Percentiles rank a stretch among this genome's conserved stretches.
Conservation (phyloP, 2,888 invertebrate species). For the Pilophorus perplexus region DNA sequence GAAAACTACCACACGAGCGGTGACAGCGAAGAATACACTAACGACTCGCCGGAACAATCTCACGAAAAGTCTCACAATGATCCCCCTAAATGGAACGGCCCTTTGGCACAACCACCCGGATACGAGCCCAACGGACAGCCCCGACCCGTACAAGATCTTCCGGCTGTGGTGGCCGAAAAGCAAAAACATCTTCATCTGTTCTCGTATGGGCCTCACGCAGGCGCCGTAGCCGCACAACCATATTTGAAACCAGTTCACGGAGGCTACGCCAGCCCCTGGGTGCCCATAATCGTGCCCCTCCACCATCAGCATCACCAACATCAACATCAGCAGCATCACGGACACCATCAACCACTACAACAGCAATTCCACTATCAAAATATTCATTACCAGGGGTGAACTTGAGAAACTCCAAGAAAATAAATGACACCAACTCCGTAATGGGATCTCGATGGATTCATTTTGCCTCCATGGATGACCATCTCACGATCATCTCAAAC, state of each 20-base stretch:
- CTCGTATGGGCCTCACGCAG: slow-evolving; percentile 29
- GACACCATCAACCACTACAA: background rate
- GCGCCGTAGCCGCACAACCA: slow-evolving; percentile 16
- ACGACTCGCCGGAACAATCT: background rate
- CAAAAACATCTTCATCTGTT: slow-evolving; percentile 44
- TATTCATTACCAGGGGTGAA: no score
- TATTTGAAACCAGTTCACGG: background rate
- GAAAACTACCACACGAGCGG: slow-evolving; percentile 7
- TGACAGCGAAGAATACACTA: background rate
- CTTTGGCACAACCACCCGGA: slow-evolving; percentile 43
- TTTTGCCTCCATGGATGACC: no score
- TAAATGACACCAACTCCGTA: no score
- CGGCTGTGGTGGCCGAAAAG: slow-evolving; percentile 46
- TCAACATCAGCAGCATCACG: background rate
- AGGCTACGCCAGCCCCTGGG: slow-evolving; percentile 24
- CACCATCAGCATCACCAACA: background rate
- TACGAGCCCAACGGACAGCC: slow-evolving; percentile 43
- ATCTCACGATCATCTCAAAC: no score
- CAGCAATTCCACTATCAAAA: background rate
- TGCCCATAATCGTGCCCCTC: background rate
- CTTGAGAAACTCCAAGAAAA: no score
- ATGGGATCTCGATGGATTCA: no score
- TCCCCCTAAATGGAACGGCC: slow-evolving; percentile 36
- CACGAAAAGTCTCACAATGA: background rate
- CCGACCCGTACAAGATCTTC: slow-evolving; percentile 45